Evolutionary conservation across 2,113 vertebrate genomes (phyloP), one percentile per base, ranked within the genome.

Genomic region (Ochotona curzoniae): DNA sequence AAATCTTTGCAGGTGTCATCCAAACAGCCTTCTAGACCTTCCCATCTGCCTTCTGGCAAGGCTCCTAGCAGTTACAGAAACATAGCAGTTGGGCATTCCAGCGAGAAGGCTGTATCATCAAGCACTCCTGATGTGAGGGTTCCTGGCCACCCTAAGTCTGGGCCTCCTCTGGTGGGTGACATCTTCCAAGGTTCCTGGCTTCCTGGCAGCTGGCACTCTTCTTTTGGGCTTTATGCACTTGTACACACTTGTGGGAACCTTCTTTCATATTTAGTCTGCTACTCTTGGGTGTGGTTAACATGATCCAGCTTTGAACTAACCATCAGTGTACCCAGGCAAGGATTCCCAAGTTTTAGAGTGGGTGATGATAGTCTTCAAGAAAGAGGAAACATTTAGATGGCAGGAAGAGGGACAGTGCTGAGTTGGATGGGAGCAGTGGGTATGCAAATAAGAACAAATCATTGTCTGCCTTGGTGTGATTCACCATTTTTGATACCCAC

Each of bases 211-310:
- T 81, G 23, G 30, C 60, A 28, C 47, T 83, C 25, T 83, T 89
- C 3, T 61, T 93, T 63, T 57, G 49, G 73, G 70, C 47, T 63
- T 84, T 32, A 10, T 81, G 35, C 11, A 73, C 67, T 81, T 87
- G 51, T 71, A 60, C 35, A 85, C 44, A 82, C 64, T 38, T 61
- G 44, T 74, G 75, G 84, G 44, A 86, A 28, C 92, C 70, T 84
- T 92, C 38, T 84, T 75, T 78, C 44, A 63, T 9, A 26, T 93
- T 96, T 95, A 86, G 67, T 88, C n/a, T 87, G 93, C 60, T 86
- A 75, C 20, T 84, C 70, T 21, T 64, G 60, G 66, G 71, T 7
- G 0, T 92, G 83, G 51, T 60, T 97, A 3, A 95, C 91, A 51
- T 78, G 47, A 57, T 96, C 57, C 83, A 71, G 28, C 85, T 57